These are phyloP conservation scores for Echinarachnius parma DNA, from an alignment of 53 echinoderm and acorn worm species.

Conservation along the genomic window DNA sequence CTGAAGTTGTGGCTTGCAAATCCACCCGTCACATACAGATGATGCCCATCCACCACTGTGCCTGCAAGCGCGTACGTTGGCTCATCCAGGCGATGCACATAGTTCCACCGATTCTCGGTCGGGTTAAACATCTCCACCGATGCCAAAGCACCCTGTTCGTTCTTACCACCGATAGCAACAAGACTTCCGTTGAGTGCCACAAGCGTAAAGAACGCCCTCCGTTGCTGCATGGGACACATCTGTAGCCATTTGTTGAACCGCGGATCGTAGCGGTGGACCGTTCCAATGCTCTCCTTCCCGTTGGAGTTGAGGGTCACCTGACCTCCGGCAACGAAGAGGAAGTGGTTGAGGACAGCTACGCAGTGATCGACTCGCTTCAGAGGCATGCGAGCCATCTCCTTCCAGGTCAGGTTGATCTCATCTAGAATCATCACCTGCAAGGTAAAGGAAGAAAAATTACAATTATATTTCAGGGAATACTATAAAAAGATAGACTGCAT, in stretches of 20 bases:
- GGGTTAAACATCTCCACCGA: conserved; percentile 88
- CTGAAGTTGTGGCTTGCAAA: conserved; percentile 84
- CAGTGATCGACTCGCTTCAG: conserved; percentile 87
- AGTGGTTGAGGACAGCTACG: conserved; percentile 81
- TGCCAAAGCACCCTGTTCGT: conserved; percentile 91
- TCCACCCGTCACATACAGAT: conserved; percentile 77
- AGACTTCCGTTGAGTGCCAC: conserved; percentile 60
- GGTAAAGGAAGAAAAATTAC: too few relatives aligned
- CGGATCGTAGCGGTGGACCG: conserved; percentile 93
- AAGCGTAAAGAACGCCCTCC: conserved; percentile 87
- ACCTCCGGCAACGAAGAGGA: conserved; percentile 91
- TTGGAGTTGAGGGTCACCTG: conserved; percentile 93
- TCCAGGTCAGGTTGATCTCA: conserved; percentile 65
- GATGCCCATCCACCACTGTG: conserved; percentile 38
- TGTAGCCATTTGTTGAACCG: conserved; percentile 94
- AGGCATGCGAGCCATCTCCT: conserved; percentile 79
- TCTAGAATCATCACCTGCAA: conserved; percentile 69
- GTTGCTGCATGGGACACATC: conserved; percentile 99
- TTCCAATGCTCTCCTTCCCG: conserved; percentile 96
- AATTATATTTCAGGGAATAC: too few relatives aligned
- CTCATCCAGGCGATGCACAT: conserved; percentile 70
- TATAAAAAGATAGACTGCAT: too few relatives aligned
- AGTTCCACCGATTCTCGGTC: conserved; percentile 77
- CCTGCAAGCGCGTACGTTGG: conserved; percentile 79
- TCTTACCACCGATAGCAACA: conserved; percentile 87